Conservation (phyloP, 2,888 invertebrate species). For the Macrosiphum euphorbiae region DNA sequence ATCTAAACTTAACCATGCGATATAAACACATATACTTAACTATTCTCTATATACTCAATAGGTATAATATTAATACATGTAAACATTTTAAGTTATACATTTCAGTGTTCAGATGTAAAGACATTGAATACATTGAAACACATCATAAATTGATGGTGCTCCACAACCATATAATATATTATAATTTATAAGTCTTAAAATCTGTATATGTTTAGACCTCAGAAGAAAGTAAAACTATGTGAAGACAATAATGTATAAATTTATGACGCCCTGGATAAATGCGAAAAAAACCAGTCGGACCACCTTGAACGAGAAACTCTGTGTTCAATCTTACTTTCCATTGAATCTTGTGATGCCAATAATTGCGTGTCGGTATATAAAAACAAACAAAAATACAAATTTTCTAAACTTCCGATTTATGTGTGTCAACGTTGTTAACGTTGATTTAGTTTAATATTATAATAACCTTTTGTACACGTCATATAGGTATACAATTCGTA, state of each 20-base stretch:
- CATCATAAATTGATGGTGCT: neutral
- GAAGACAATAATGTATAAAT: slow-evolving; percentile 25
- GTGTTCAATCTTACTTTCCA: slow-evolving; percentile 57
- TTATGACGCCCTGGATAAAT: slow-evolving; percentile 33
- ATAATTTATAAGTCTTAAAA: neutral
- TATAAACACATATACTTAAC: neutral
- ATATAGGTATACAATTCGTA: neutral
- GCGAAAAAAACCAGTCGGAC: slow-evolving; percentile 56
- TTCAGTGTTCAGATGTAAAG: neutral
- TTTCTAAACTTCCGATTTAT: slow-evolving; percentile 6
- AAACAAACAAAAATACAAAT: neutral
- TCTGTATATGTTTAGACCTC: neutral
- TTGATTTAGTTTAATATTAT: neutral
- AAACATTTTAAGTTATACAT: neutral
- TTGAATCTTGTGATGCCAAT: slow-evolving; percentile 28
- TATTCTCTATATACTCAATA: neutral
- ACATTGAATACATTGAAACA: too few species aligned
- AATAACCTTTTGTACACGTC: neutral
- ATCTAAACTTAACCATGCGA: neutral
- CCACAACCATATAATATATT: neutral
- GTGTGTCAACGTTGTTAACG: neutral
- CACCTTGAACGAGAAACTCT: slow-evolving; percentile 60
- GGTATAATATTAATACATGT: neutral
- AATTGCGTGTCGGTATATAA: neutral
- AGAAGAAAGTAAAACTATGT: slow-evolving; percentile 59